Conservation (phyloP, 2,797 vertebrate genomes). For the Brachyrhaphis roseni region DNA sequence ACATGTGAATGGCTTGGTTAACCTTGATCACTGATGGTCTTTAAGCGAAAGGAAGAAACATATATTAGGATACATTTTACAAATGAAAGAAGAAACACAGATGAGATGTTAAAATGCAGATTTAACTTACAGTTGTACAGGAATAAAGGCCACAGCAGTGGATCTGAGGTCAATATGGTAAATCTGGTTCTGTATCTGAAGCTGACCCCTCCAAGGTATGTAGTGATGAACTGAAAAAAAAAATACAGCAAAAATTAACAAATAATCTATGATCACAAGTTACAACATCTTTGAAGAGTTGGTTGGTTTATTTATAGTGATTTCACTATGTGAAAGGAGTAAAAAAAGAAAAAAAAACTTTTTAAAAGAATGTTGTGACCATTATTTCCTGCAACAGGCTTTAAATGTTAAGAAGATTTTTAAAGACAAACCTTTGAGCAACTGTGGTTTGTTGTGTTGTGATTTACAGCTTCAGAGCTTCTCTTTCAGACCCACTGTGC, state of each 20-base stretch:
- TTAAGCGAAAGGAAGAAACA: conserved; percentile 22
- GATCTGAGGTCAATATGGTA: conserved; percentile 73
- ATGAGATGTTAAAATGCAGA: background rate
- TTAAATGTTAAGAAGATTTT: background rate
- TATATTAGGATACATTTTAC: background rate
- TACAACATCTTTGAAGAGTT: background rate
- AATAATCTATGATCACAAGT: background rate
- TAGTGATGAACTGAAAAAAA: conserved; percentile 71
- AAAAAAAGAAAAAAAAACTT: background rate
- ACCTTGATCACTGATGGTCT: conserved; percentile 76
- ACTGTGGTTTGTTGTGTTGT: background rate
- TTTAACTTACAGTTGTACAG: conserved; percentile 77
- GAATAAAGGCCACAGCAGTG: conserved; percentile 57
- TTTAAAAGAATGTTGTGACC: background rate
- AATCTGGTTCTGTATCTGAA: conserved; percentile 66
- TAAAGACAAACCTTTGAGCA: background rate
- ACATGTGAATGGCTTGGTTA: conserved; percentile 68
- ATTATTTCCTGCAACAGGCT: background rate
- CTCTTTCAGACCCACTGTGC: background rate
- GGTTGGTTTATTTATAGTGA: background rate
- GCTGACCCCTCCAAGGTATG: conserved; percentile 78
- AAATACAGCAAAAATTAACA: conserved; percentile 9
- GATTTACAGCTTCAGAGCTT: background rate
- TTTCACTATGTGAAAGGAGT: background rate
- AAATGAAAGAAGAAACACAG: background rate